These are phyloP conservation scores for Pituophis catenifer DNA, from an alignment of 2,113 vertebrate species.

Conservation along the genomic window DNA sequence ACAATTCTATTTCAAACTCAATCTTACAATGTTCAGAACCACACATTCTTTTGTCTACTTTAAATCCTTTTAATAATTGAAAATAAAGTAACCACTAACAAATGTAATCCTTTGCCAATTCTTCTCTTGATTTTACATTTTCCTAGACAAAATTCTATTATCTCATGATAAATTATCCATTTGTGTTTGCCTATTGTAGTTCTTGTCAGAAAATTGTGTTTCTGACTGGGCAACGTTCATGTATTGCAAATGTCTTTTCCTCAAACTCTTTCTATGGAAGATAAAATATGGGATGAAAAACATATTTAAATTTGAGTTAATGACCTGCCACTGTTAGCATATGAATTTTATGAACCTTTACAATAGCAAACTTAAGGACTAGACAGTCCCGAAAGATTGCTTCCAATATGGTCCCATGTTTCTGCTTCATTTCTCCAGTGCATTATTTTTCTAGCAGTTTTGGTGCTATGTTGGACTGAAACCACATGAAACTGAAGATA, in stretches of 20 bases:
- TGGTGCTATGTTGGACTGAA: slow-evolving; percentile 84
- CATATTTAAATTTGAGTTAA: not conserved
- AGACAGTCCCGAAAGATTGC: slow-evolving; percentile 22
- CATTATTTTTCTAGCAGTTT: slow-evolving; percentile 57
- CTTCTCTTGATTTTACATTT: not conserved
- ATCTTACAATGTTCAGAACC: not conserved
- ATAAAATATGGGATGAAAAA: not conserved
- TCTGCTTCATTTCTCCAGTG: not conserved
- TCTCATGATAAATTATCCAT: not conserved
- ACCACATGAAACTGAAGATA: slow-evolving; percentile 89
- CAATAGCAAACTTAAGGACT: slow-evolving; percentile 20
- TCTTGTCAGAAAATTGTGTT: not conserved
- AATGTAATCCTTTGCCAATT: not conserved
- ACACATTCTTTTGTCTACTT: not conserved
- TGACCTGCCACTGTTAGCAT: not conserved
- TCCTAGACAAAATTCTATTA: not conserved
- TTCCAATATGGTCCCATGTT: not conserved
- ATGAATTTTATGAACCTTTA: slow-evolving; percentile 9
- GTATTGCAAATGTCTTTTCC: not conserved
- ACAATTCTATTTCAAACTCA: not conserved
- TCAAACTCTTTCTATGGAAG: not conserved
- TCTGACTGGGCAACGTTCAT: not conserved
- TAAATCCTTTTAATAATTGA: not conserved
- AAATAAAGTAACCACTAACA: not conserved
- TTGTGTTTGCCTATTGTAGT: not conserved